Evolutionary conservation across 2,797 vertebrate species (phyloP).

Genomic region (Microctenopoma lineatum): DNA sequence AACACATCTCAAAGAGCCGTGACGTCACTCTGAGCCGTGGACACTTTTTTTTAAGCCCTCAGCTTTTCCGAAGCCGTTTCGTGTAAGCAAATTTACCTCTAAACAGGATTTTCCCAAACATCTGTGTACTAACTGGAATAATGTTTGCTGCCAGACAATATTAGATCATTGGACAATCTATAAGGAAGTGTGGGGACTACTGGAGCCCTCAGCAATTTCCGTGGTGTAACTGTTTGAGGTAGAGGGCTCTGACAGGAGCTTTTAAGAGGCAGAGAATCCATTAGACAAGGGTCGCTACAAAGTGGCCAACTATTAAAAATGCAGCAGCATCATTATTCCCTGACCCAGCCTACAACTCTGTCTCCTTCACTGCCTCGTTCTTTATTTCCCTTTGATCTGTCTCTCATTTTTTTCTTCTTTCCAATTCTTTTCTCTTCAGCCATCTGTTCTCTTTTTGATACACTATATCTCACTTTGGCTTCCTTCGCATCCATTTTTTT

Average conservation of each 20-base stretch:
- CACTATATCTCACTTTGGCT: slow-evolving; percentile 41
- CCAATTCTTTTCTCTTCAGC: slow-evolving; percentile 50
- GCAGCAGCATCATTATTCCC: slow-evolving; percentile 85
- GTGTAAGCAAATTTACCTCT: slow-evolving; percentile 34
- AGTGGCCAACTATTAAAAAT: slow-evolving; percentile 88
- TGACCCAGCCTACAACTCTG: slow-evolving; percentile 73
- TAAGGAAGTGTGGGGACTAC: slow-evolving; percentile 64
- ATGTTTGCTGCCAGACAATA: slow-evolving; percentile 59
- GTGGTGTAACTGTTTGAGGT: slow-evolving; percentile 70
- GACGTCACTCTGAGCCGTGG: no score
- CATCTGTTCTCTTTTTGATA: slow-evolving; percentile 63
- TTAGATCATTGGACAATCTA: slow-evolving; percentile 54
- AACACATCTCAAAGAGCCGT: slow-evolving; percentile 21
- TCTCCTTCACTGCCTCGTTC: slow-evolving; percentile 63
- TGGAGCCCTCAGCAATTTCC: slow-evolving; percentile 70
- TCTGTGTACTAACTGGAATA: slow-evolving; percentile 50
- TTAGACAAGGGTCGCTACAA: slow-evolving; percentile 85
- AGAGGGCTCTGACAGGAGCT: slow-evolving; percentile 76
- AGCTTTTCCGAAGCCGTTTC: slow-evolving; percentile 26
- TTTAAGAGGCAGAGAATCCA: slow-evolving; percentile 85
- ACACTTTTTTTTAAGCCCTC: slow-evolving; percentile 14
- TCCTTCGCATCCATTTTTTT: slow-evolving; percentile 38
- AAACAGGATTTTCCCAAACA: slow-evolving; percentile 47
- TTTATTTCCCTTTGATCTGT: slow-evolving; percentile 67
- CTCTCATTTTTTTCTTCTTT: slow-evolving; percentile 39